phyloP scores from a whole-genome alignment of 23 tunicate genomes.

The Trididemnum miniatum region DNA sequence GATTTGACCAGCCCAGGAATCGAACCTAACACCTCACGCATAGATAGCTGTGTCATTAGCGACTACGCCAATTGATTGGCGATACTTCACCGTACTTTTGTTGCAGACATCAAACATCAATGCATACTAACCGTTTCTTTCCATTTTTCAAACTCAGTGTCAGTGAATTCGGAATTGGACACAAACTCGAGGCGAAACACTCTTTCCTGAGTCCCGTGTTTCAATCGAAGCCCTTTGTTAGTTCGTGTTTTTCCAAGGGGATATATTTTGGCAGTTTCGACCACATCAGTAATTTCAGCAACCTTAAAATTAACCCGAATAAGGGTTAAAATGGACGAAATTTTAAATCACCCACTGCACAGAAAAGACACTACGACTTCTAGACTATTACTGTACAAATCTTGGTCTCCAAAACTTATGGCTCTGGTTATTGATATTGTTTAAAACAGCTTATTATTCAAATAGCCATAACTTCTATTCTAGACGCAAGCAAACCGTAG shows the following conservation, averaged over 20 bases:
- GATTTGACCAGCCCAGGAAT: neutral
- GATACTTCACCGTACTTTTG: too few relatives aligned
- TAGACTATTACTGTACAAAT: too few relatives aligned
- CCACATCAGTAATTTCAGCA: constrained; percentile 76
- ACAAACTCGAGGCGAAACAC: constrained; percentile 91
- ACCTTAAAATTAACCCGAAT: constrained; percentile 9
- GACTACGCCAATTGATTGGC: neutral
- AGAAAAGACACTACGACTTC: too few relatives aligned
- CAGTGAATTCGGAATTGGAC: constrained; percentile 87
- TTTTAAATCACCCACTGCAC: too few relatives aligned
- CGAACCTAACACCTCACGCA: neutral
- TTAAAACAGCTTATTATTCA: too few relatives aligned
- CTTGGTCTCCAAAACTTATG: too few relatives aligned
- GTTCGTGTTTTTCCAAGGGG: constrained; percentile 80
- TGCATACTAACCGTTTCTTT: constrained; percentile 65
- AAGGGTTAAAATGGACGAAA: too few relatives aligned
- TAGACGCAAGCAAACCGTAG: too few relatives aligned
- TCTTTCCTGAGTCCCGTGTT: constrained; percentile 86
- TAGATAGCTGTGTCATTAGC: neutral
- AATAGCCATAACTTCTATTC: too few relatives aligned
- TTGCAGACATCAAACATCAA: too few relatives aligned
- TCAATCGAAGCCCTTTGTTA: constrained; percentile 75
- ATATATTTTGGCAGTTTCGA: constrained; percentile 89
- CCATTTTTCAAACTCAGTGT: constrained; percentile 85
- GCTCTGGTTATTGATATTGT: too few relatives aligned